Conservation (phyloP, 2,113 vertebrate genomes). For the Amblyornis subalaris region DNA sequence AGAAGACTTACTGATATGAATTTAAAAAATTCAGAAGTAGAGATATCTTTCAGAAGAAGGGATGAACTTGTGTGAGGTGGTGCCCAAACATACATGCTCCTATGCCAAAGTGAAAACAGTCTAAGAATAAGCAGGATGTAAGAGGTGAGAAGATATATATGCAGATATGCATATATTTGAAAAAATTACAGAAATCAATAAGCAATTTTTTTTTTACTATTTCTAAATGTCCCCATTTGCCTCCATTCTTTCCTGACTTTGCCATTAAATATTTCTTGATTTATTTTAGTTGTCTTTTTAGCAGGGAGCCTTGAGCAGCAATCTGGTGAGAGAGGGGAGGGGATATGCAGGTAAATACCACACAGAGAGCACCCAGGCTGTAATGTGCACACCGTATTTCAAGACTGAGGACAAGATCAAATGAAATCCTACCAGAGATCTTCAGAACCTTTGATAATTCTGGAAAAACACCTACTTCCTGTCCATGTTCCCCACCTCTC, state of each 20-base stretch:
- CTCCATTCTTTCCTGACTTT: not conserved
- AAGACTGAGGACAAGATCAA: not conserved
- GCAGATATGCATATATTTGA: not conserved
- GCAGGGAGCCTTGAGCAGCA: not conserved
- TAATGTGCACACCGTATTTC: not conserved
- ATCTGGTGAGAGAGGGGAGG: not conserved
- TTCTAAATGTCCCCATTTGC: not conserved
- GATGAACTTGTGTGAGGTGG: not conserved
- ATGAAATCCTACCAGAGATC: not conserved
- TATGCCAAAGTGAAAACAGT: not conserved
- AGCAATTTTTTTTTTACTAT: rapidly evolving
- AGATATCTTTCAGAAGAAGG: not conserved
- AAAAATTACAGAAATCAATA: not conserved
- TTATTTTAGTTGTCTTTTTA: not conserved
- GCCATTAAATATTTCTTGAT: not conserved
- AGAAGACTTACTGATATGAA: not conserved
- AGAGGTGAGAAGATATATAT: not conserved
- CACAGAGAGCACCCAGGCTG: not conserved
- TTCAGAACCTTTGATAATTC: not conserved
- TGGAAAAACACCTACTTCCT: not conserved
- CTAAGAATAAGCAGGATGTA: not conserved
- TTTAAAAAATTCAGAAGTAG: not conserved
- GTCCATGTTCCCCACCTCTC: not conserved
- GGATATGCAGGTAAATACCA: not conserved
- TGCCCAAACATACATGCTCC: not conserved